Percentiles rank a stretch among this genome's conserved stretches.
Conservation (phyloP, 2,113 vertebrate species). For the Dissostichus mawsoni region DNA sequence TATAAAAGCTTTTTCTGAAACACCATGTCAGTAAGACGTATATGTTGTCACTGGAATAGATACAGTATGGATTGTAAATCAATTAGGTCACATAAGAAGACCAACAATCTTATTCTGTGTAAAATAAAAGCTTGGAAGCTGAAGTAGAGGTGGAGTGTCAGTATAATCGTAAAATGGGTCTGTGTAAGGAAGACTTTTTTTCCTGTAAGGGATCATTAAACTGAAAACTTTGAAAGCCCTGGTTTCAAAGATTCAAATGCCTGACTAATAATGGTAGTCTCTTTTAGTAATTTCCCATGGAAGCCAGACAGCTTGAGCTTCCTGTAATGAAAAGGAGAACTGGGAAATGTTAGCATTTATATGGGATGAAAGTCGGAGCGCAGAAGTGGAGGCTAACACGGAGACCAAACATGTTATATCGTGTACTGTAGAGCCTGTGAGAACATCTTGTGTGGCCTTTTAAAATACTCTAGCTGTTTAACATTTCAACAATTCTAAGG, state of each 20-base stretch:
- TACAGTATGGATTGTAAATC: background rate
- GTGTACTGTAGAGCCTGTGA: slow-evolving; percentile 7
- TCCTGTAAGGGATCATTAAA: slow-evolving; percentile 40
- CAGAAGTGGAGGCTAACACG: slow-evolving; percentile 23
- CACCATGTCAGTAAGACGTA: background rate
- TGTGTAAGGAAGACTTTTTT: slow-evolving; percentile 7
- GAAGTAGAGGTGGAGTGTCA: background rate
- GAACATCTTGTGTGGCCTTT: slow-evolving; percentile 50
- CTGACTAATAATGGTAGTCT: slow-evolving; percentile 44
- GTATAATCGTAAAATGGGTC: background rate
- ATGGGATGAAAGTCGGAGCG: slow-evolving; percentile 51
- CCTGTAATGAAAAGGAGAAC: slow-evolving; percentile 47
- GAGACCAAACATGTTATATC: slow-evolving; percentile 42
- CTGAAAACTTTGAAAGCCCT: slow-evolving; percentile 32
- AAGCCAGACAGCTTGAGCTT: slow-evolving; percentile 32
- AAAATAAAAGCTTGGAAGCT: background rate
- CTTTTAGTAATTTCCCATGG: slow-evolving; percentile 34
- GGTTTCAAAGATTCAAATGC: slow-evolving; percentile 8
- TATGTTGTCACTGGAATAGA: background rate
- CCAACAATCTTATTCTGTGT: background rate
- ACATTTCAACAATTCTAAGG: slow-evolving; percentile 47
- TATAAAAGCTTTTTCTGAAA: background rate
- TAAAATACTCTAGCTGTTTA: slow-evolving; percentile 57
- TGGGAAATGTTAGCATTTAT: slow-evolving; percentile 45
- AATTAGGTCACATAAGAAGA: background rate